These are phyloP conservation scores for Pherbina coryleti DNA, from an alignment of 2,888 invertebrate genomes.

Conservation along the genomic window DNA sequence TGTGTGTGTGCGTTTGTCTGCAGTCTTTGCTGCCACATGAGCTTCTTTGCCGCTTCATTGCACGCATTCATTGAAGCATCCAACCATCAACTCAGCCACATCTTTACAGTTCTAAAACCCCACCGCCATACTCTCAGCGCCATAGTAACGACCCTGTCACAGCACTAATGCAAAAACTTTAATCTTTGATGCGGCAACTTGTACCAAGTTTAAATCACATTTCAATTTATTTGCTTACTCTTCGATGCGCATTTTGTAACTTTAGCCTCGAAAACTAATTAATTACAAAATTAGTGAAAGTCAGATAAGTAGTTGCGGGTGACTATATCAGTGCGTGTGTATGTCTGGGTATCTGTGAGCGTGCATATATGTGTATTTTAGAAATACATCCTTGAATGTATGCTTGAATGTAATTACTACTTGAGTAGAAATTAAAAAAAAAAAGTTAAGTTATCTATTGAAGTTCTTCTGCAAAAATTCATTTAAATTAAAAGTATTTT, in stretches of 20 bases:
- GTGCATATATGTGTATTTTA: too few relatives aligned
- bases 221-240: slow-evolving; percentile 1
- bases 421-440: too few relatives aligned
- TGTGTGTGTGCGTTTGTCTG: not conserved
- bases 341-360: too few relatives aligned
- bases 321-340: not conserved
- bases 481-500: too few relatives aligned
- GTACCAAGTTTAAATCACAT: not conserved
- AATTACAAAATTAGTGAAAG: slow-evolving; percentile 23
- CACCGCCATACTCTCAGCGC: not conserved
- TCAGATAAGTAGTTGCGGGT: not conserved
- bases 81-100: not conserved
- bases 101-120: not conserved
- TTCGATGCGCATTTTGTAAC: slow-evolving; percentile 6
- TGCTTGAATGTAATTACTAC: too few relatives aligned
- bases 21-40: not conserved
- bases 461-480: too few relatives aligned
- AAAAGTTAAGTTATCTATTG: too few relatives aligned
- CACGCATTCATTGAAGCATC: not conserved
- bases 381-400: too few relatives aligned
- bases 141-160: not conserved
- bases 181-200: not conserved
- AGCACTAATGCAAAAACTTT: slow-evolving; percentile 4
- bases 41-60: slow-evolving; percentile 1
- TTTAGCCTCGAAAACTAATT: slow-evolving; percentile 2